Base-by-base conservation (phyloP, 2,888 invertebrate species). In the Amiota communis region DNA sequence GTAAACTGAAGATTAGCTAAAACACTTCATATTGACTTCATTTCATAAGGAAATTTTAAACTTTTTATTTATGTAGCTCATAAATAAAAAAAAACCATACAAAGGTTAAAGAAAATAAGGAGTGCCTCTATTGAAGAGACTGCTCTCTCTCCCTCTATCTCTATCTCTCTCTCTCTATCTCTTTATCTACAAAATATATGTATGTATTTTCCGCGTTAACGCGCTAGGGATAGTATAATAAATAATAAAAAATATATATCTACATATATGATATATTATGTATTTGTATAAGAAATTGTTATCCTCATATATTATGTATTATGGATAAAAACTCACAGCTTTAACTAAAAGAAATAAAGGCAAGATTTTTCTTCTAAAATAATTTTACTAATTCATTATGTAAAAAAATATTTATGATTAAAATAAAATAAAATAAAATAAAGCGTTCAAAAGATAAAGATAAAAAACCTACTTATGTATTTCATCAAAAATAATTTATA, bases 301-400 rank as follows among this genome's bases (percentile, higher is more conserved):
- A 85, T 83, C 79, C 86, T 84, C 85, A 78, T 46, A 36, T 15
- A 46, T 81, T 84, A 59, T 20, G 13, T 59, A 81, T 82, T 81
- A 86, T 86, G 85, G 83, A 84, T 86, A 81, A 87, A 86, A 87
- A 87, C 87, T 87, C 88, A 87, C 87, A 87, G 87, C 87, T 87
- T 87, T 87, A 87, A 87, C 83, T 79, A 81, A 86, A 81, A 81
- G 80, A 79, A 81, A 86, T 78, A 83, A 82, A 85, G 83, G 80
- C 86, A 80, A 84, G 86, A 86, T 81, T 86, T 84, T 86, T 85
- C 86, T 85, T 85, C 87, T 82, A 84, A 77, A 36, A 81, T 85
- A 83, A 71, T 48, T 77, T 83, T 82, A 86, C 79, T 84, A 84
- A 79, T 79, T 81, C 17, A 79, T 79, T 79, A 79, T 72, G 48